Percentiles rank a stretch among this genome's conserved stretches.
Conservation (phyloP, 2,797 vertebrate genomes). For the Typhlichthys eigenmanni region DNA sequence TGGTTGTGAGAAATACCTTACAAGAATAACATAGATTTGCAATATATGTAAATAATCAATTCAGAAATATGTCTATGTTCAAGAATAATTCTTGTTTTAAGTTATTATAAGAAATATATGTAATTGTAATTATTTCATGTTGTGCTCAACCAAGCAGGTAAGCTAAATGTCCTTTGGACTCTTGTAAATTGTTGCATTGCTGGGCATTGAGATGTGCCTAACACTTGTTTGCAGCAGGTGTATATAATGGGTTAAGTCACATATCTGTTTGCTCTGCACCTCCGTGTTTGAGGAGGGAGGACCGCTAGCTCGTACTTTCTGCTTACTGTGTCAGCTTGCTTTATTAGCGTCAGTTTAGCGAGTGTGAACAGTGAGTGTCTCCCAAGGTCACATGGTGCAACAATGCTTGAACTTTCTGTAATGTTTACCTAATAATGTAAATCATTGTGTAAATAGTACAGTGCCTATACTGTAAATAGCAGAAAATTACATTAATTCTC, state of each 20-base stretch:
- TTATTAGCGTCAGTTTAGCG: background rate
- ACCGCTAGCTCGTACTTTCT: conserved; percentile 21
- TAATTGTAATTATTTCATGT: background rate
- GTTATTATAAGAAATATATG: background rate
- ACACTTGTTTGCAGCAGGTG: conserved; percentile 42
- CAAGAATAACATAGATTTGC: background rate
- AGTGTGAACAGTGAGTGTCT: background rate
- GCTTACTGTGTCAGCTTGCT: conserved; percentile 17
- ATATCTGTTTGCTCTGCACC: conserved; percentile 40
- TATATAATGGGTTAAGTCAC: conserved; percentile 40
- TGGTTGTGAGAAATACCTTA: background rate
- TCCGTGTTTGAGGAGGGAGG: conserved; percentile 71
- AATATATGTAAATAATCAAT: too few relatives aligned
- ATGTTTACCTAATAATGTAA: background rate
- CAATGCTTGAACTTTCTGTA: background rate
- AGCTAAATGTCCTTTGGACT: background rate
- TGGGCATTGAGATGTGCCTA: background rate
- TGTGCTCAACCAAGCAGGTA: background rate
- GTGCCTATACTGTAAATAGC: background rate
- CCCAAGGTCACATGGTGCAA: background rate
- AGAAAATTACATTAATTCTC: background rate
- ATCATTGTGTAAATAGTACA: background rate
- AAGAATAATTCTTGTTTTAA: background rate
- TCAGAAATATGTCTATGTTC: background rate
- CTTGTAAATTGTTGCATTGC: background rate